Percentiles rank a stretch among this genome's conserved stretches.
Conservation (phyloP, 37 sponge, comb jelly and placozoan genomes). For the Ianthella basta region DNA sequence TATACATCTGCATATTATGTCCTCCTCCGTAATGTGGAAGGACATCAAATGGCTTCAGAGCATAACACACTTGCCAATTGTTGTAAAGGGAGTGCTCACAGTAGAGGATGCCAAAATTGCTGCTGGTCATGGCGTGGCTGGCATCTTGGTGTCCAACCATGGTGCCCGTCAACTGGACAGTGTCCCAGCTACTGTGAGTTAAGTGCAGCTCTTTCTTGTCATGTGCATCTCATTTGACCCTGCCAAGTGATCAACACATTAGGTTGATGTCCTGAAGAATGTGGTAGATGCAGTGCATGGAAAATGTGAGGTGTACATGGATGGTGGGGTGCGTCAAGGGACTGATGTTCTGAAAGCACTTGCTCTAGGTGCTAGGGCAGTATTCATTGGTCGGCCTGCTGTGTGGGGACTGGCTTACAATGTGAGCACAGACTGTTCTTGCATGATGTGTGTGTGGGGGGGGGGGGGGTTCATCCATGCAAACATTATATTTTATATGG, state of each 20-base stretch:
- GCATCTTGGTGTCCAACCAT: slow-evolving; percentile 17
- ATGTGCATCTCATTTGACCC: too few relatives aligned
- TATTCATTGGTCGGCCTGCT: neutral
- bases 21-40: neutral
- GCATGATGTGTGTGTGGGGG: too few relatives aligned
- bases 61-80: neutral
- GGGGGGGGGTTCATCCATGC: too few relatives aligned
- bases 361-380: neutral
- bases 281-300: neutral
- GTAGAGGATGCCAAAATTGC: slow-evolving; percentile 15
- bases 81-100: slow-evolving; percentile 3
- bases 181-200: slow-evolving; percentile 24
- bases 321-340: slow-evolving; percentile 1
- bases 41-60: neutral
- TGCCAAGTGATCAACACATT: neutral
- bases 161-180: slow-evolving; percentile 16
- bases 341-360: neutral
- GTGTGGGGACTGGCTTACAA: neutral
- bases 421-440: too few relatives aligned
- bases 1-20: neutral
- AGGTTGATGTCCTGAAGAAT: neutral
- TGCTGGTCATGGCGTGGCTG: neutral
- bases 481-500: too few relatives aligned
- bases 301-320: neutral
- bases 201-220: neutral